Conservation (phyloP, 2,797 vertebrate species). For the Enteromius treurensis region DNA sequence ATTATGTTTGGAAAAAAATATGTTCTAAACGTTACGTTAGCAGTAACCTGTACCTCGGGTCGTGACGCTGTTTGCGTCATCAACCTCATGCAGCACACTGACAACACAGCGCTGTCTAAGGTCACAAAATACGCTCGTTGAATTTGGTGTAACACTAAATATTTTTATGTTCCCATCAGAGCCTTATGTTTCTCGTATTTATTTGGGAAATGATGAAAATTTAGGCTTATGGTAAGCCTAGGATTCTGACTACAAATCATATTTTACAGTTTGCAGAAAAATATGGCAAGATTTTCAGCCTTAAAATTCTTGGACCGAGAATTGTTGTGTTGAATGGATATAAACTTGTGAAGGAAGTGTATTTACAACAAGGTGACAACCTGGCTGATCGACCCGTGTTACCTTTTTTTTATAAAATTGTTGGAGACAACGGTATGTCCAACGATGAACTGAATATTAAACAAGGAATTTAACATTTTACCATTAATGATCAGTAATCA, state of each 20-base stretch:
- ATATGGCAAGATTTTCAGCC: slow-evolving; percentile 71
- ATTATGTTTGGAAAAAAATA: too few species aligned
- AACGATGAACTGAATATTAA: not conserved
- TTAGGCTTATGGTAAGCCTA: too few species aligned
- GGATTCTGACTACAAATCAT: not conserved
- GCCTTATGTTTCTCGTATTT: too few species aligned
- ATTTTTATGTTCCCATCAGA: too few species aligned
- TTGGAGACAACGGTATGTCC: slow-evolving; percentile 58
- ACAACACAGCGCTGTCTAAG: too few species aligned
- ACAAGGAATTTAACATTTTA: not conserved
- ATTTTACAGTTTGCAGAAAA: slow-evolving; percentile 68
- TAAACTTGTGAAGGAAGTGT: slow-evolving; percentile 65
- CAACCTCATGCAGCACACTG: too few species aligned
- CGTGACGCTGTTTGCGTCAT: too few species aligned
- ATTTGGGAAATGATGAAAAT: too few species aligned
- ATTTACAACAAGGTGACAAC: slow-evolving; percentile 67
- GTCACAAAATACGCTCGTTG: too few species aligned
- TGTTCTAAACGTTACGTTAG: too few species aligned
- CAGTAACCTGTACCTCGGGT: too few species aligned
- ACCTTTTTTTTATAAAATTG: slow-evolving; percentile 30
- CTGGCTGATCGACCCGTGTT: slow-evolving; percentile 62
- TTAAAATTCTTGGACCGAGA: slow-evolving; percentile 65
- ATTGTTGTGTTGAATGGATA: slow-evolving; percentile 68
- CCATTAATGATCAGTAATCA: not conserved
- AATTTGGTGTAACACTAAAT: too few species aligned